Evolutionary conservation across 1,140 invertebrate genomes (phyloP).

Genomic region (Mya arenaria): DNA sequence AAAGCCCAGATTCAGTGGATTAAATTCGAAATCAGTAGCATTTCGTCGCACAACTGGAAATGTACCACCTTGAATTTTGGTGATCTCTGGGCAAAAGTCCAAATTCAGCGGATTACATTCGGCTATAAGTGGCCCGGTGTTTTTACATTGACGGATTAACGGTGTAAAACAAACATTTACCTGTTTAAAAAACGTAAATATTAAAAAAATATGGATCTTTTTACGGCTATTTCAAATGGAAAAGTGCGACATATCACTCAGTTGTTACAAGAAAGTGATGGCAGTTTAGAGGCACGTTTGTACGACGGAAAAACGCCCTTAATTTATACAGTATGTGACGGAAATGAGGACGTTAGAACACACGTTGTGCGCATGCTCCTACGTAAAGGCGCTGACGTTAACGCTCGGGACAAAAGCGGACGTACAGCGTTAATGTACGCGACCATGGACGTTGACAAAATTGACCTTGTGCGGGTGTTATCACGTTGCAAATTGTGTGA

Average conservation of each 20-base stretch:
- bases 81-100: too few species aligned
- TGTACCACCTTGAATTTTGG: too few species aligned
- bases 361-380: conserved; percentile 60
- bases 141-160: too few species aligned
- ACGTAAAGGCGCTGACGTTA: conserved; percentile 89
- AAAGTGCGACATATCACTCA: conserved; percentile 10
- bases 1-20: too few species aligned
- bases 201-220: conserved; percentile 23
- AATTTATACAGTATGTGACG: conserved; percentile 51
- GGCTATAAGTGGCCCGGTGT: too few species aligned
- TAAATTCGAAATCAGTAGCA: too few species aligned
- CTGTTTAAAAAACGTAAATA: background rate
- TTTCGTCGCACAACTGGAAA: too few species aligned
- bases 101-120: too few species aligned
- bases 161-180: background rate
- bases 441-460: conserved; percentile 78
- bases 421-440: conserved; percentile 96
- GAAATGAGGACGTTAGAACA: conserved; percentile 53
- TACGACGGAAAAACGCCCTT: conserved; percentile 50
- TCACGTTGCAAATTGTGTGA: conserved; percentile 39
- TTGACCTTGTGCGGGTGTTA: conserved; percentile 41
- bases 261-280: conserved; percentile 19
- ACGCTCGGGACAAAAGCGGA: conserved; percentile 94
- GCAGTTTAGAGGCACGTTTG: background rate
- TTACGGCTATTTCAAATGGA: conserved; percentile 11